phyloP scores from a whole-genome alignment of 2,113 vertebrate genomes.

The Brachyhypopomus occidentalis region DNA sequence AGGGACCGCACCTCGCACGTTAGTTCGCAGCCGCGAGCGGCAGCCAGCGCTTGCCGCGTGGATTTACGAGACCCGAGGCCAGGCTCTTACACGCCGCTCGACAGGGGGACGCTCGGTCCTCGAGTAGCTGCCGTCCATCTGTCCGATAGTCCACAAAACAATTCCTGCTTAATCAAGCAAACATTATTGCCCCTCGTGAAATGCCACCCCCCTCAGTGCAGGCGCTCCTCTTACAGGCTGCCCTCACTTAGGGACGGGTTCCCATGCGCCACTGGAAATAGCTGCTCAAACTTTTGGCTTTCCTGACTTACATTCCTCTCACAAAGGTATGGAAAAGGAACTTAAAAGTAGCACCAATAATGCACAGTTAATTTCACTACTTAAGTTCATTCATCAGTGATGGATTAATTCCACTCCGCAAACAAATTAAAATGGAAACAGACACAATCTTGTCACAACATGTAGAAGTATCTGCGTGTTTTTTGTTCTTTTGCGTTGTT shows the following conservation, averaged over 20 bases:
- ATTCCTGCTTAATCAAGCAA: constrained; percentile 71
- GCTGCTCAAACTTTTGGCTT: background rate
- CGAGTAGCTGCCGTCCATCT: constrained; percentile 69
- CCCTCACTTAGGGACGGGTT: background rate
- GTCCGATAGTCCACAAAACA: constrained; percentile 56
- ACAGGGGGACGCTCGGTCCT: constrained; percentile 13
- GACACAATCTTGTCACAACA: too few relatives aligned
- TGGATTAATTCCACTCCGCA: too few relatives aligned
- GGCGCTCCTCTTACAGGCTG: background rate
- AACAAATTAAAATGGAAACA: too few relatives aligned
- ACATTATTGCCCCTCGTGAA: constrained; percentile 66
- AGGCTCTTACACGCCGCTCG: constrained; percentile 28
- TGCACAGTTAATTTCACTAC: too few relatives aligned
- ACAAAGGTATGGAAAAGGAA: too few relatives aligned
- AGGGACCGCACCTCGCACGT: constrained; percentile 56
- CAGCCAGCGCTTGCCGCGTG: constrained; percentile 12
- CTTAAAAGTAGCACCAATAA: background rate
- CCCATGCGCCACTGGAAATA: constrained; percentile 1
- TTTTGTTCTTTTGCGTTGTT: background rate
- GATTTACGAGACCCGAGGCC: constrained; percentile 60
- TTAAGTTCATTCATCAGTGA: too few relatives aligned
- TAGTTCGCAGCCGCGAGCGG: constrained; percentile 47
- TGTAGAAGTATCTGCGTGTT: background rate
- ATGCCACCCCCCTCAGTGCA: constrained; percentile 36
- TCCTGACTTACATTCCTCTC: background rate